These are phyloP conservation scores for Luehdorfia chinensis DNA, from an alignment of 1,140 invertebrate genomes.

Conservation along the genomic window DNA sequence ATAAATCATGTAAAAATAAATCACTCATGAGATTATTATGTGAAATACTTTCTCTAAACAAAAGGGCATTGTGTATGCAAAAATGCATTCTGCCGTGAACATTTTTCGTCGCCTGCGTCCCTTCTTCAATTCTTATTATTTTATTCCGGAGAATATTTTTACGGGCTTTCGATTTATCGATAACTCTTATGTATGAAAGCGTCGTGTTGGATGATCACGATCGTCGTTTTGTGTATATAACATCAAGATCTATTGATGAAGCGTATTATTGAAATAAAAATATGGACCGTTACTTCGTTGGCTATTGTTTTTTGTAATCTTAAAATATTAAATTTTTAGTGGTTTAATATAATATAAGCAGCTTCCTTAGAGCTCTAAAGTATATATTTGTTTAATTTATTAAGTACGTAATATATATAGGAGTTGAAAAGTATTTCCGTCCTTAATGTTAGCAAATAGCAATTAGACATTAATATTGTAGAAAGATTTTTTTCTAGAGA, in stretches of 20 bases:
- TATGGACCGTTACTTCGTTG: no score
- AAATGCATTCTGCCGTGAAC: constrained; percentile 67
- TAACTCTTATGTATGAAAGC: constrained; percentile 54
- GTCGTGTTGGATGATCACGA: constrained; percentile 66
- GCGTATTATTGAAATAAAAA: neutral
- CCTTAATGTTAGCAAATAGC: no score
- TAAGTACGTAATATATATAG: no score
- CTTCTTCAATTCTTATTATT: constrained; percentile 46
- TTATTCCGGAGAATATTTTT: constrained; percentile 45
- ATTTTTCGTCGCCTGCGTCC: constrained; percentile 69
- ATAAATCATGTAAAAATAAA: constrained; percentile 75
- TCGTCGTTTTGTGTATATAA: constrained; percentile 49
- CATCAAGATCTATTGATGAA: constrained; percentile 33
- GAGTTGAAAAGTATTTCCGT: no score
- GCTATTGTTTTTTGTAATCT: no score
- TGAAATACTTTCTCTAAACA: constrained; percentile 76
- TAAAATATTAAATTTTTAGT: no score
- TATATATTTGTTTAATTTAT: no score
- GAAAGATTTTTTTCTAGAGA: no score
- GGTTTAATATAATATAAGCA: no score
- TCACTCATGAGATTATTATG: constrained; percentile 64
- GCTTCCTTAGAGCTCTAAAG: no score
- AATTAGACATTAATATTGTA: no score
- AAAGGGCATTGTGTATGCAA: constrained; percentile 73
- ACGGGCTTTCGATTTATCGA: constrained; percentile 54